These are phyloP conservation scores for Syndactyla subalaris DNA, from an alignment of 2,797 vertebrate genomes.

Conservation along the genomic window DNA sequence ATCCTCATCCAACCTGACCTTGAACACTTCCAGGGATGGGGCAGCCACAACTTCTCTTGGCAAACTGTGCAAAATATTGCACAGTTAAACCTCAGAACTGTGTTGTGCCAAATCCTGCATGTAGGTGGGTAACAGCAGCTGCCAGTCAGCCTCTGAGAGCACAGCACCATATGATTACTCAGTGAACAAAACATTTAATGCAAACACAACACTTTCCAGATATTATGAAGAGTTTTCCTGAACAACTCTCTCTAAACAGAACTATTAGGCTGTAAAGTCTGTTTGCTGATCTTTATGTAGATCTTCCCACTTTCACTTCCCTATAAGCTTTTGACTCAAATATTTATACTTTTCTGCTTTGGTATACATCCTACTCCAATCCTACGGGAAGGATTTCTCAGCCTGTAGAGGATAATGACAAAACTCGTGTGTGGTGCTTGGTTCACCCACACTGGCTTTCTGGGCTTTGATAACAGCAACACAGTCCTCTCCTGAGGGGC, in stretches of 20 bases:
- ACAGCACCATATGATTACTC: slow-evolving; percentile 3
- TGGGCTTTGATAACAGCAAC: not conserved
- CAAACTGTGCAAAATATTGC: not conserved
- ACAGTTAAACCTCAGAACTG: not conserved
- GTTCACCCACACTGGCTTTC: not conserved
- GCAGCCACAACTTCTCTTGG: not conserved
- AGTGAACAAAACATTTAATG: slow-evolving; percentile 51
- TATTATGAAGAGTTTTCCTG: not conserved
- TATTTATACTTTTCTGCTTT: slow-evolving; percentile 60
- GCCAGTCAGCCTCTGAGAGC: slow-evolving; percentile 22
- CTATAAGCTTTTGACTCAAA: slow-evolving; percentile 42
- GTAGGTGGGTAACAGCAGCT: slow-evolving; percentile 36
- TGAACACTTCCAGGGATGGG: no score
- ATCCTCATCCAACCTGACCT: not conserved
- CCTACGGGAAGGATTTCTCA: slow-evolving; percentile 6
- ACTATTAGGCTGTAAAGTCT: slow-evolving; percentile 17
- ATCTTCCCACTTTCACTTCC: slow-evolving; percentile 41
- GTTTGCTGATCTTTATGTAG: slow-evolving; percentile 44
- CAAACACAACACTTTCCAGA: slow-evolving; percentile 42
- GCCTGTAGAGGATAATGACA: not conserved
- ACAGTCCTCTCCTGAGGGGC: not conserved
- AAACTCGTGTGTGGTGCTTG: not conserved
- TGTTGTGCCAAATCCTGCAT: not conserved
- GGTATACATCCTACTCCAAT: slow-evolving; percentile 26
- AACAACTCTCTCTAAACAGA: slow-evolving; percentile 35